phyloP scores from a whole-genome alignment of 1,140 invertebrate genomes.

The Drosophila ercepeae region DNA sequence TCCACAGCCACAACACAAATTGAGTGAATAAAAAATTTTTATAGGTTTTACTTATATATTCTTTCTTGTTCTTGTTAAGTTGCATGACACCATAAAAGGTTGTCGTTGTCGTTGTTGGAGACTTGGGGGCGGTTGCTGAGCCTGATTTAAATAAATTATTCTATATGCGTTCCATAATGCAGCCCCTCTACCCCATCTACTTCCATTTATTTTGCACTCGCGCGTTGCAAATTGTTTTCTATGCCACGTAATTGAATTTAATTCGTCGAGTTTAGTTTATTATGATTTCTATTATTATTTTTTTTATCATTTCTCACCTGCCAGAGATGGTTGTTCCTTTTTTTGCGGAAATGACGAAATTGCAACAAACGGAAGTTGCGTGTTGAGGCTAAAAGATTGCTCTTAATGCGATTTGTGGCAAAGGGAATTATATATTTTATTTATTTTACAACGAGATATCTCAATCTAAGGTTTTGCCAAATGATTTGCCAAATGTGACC shows the following conservation, averaged over 20 bases:
- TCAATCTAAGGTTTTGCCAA: slow-evolving; percentile 39
- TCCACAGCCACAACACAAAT: slow-evolving; percentile 19
- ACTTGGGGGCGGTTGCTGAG: slow-evolving; percentile 65
- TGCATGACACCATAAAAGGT: slow-evolving; percentile 70
- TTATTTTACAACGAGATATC: slow-evolving; percentile 39
- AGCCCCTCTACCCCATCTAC: slow-evolving; percentile 25
- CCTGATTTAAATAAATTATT: slow-evolving; percentile 81
- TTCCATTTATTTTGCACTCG: slow-evolving; percentile 40
- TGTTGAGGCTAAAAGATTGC: slow-evolving; percentile 56
- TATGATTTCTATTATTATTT: slow-evolving; percentile 28
- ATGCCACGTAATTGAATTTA: slow-evolving; percentile 65
- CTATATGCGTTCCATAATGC: slow-evolving; percentile 70
- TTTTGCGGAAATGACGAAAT: slow-evolving; percentile 74
- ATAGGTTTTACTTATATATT: slow-evolving; percentile 40
- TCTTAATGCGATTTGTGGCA: slow-evolving; percentile 66
- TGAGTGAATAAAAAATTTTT: slow-evolving; percentile 51
- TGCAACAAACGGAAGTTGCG: slow-evolving; percentile 73
- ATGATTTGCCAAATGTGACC: slow-evolving; percentile 42
- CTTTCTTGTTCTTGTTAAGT: slow-evolving; percentile 42
- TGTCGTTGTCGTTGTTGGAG: slow-evolving; percentile 62
- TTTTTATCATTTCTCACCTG: slow-evolving; percentile 63
- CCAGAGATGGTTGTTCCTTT: slow-evolving; percentile 14
- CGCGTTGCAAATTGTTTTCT: slow-evolving; percentile 56
- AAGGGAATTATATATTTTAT: slow-evolving; percentile 21
- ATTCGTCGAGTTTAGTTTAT: slow-evolving; percentile 33